These are phyloP conservation scores for Atrina japonica DNA, from an alignment of 2,888 invertebrate genomes.

Conservation along the genomic window DNA sequence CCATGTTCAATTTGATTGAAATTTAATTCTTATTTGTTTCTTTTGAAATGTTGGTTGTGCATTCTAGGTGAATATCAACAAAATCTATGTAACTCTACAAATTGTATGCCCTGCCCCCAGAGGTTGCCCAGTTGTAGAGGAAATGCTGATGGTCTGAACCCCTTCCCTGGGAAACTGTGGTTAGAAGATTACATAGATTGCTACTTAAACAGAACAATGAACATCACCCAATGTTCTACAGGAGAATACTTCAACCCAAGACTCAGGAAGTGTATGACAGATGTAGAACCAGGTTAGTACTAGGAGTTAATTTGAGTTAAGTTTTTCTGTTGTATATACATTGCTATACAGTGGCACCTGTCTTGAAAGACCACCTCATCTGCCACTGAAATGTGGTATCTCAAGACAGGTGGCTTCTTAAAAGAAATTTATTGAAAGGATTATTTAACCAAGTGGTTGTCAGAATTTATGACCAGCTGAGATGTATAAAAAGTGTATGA, in stretches of 20 bases:
- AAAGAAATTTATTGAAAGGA: too few relatives aligned
- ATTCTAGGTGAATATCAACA: conserved; percentile 55
- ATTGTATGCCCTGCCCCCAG: conserved; percentile 48
- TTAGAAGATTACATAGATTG: conserved; percentile 46
- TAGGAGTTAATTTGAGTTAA: neutral
- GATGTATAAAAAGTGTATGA: too few relatives aligned
- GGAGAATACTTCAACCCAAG: conserved; percentile 33
- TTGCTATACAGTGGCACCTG: too few relatives aligned
- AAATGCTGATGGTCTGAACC: conserved; percentile 45
- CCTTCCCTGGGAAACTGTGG: conserved; percentile 49
- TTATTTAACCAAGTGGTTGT: too few relatives aligned
- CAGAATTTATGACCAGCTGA: too few relatives aligned
- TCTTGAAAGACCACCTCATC: too few relatives aligned
- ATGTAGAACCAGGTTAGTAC: conserved; percentile 23
- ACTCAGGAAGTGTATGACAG: conserved; percentile 22
- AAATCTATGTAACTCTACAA: conserved; percentile 42
- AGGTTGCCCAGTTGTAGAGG: conserved; percentile 54
- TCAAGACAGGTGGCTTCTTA: too few relatives aligned
- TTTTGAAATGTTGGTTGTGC: too few relatives aligned
- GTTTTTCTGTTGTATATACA: too few relatives aligned
- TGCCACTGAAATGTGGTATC: too few relatives aligned
- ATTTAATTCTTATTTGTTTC: too few relatives aligned
- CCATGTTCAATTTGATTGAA: too few relatives aligned
- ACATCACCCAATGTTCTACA: conserved; percentile 39
- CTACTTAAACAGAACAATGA: conserved; percentile 52